Evolutionary conservation across 1,140 invertebrate genomes (phyloP).

Genomic region (Papilio xuthus): DNA sequence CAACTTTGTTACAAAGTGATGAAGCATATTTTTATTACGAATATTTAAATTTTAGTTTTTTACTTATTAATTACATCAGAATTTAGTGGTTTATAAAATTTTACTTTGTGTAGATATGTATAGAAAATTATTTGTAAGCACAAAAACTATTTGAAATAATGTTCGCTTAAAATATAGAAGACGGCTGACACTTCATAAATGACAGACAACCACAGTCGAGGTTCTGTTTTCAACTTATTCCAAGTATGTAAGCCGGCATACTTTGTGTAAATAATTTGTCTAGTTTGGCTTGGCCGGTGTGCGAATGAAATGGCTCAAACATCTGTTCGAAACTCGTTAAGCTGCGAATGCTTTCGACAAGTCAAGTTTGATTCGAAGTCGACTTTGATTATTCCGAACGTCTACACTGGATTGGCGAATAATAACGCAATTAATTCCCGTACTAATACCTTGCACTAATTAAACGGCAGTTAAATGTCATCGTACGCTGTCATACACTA

Average conservation of each 20-base stretch:
- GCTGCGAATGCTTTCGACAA: slow-evolving; percentile 45
- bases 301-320: slow-evolving; percentile 65
- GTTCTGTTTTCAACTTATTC: slow-evolving; percentile 52
- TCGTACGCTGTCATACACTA: not conserved
- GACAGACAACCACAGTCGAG: slow-evolving; percentile 50
- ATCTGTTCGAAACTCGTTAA: slow-evolving; percentile 64
- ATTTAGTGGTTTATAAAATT: no score
- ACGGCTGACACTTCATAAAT: slow-evolving; percentile 47
- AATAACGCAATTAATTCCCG: slow-evolving; percentile 29
- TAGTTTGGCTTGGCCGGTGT: slow-evolving; percentile 65
- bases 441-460: slow-evolving; percentile 12
- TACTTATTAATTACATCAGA: not conserved
- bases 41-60: not conserved
- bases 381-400: slow-evolving; percentile 41
- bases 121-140: not conserved
- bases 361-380: slow-evolving; percentile 42
- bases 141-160: not conserved
- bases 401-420: slow-evolving; percentile 21
- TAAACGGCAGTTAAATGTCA: slow-evolving; percentile 27
- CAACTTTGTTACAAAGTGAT: not conserved
- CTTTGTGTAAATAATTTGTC: slow-evolving; percentile 65
- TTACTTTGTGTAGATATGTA: no score
- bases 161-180: not conserved
- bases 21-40: not conserved
- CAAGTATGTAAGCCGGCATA: slow-evolving; percentile 63